Evolutionary conservation across 2,797 vertebrate species (phyloP).

Genomic region (Propithecus perrieri): DNA sequence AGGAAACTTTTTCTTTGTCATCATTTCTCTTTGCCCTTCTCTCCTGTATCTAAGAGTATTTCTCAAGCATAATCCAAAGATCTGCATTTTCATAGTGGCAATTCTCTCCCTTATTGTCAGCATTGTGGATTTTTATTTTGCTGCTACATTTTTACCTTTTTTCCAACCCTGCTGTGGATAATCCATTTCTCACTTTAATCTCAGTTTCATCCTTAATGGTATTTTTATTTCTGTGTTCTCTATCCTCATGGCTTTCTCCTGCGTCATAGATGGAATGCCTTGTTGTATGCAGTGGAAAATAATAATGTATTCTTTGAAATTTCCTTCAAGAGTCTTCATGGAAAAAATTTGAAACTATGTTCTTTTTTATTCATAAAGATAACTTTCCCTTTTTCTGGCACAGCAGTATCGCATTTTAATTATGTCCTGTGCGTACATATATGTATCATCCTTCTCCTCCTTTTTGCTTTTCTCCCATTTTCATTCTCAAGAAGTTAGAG

Average conservation of each 20-base stretch:
- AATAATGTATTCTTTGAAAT: not conserved
- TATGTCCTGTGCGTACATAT: not conserved
- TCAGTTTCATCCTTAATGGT: not conserved
- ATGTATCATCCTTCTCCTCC: not conserved
- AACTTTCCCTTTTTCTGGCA: not conserved
- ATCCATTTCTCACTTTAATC: not conserved
- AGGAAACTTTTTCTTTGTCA: not conserved
- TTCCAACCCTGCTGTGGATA: not conserved
- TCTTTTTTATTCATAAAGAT: not conserved
- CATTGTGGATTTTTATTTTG: not conserved
- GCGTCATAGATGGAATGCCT: not conserved
- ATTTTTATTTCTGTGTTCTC: not conserved
- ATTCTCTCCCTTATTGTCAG: not conserved
- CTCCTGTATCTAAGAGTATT: not conserved
- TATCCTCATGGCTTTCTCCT: not conserved
- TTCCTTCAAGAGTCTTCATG: not conserved
- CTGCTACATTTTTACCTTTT: not conserved
- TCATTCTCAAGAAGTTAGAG: not conserved
- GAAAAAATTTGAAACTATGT: not conserved
- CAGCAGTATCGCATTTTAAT: not conserved
- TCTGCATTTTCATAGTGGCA: not conserved
- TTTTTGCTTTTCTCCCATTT: not conserved
- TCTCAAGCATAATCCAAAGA: not conserved
- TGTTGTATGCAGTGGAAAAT: not conserved
- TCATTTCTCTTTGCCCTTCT: constrained; percentile 7